Evolutionary conservation across 2,888 invertebrate genomes (phyloP).

Genomic region (Acleris laterana): DNA sequence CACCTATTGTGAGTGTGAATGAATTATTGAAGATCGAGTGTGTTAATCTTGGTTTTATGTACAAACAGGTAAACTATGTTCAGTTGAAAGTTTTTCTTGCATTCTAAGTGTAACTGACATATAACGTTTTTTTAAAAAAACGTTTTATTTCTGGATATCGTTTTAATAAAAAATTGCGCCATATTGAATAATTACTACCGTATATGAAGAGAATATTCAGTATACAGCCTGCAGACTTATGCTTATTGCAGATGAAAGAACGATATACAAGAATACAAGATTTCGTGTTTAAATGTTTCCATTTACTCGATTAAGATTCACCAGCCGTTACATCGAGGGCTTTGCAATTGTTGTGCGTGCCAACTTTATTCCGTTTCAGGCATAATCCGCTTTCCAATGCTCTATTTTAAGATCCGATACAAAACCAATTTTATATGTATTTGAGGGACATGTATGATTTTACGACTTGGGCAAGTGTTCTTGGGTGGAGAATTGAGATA

Average conservation of each 20-base stretch:
- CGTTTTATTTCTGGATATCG: too few species aligned
- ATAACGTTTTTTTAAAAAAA: too few species aligned
- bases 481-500: neutral
- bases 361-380: slow-evolving; percentile 5
- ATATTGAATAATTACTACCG: too few species aligned
- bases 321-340: neutral
- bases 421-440: neutral
- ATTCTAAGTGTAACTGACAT: too few species aligned
- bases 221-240: neutral
- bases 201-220: too few species aligned
- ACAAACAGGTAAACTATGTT: too few species aligned
- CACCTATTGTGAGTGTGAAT: too few species aligned
- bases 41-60: too few species aligned
- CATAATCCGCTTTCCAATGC: slow-evolving; percentile 1
- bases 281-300: neutral
- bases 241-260: neutral
- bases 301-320: neutral
- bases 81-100: too few species aligned
- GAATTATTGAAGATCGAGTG: too few species aligned
- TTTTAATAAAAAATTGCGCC: too few species aligned
- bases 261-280: neutral
- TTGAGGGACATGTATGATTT: neutral
- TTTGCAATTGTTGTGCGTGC: slow-evolving; percentile 9
- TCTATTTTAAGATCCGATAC: neutral
- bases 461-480: neutral